Evolutionary conservation across 1,140 invertebrate genomes (phyloP).

Genomic region (Trichonephila clavipes): DNA sequence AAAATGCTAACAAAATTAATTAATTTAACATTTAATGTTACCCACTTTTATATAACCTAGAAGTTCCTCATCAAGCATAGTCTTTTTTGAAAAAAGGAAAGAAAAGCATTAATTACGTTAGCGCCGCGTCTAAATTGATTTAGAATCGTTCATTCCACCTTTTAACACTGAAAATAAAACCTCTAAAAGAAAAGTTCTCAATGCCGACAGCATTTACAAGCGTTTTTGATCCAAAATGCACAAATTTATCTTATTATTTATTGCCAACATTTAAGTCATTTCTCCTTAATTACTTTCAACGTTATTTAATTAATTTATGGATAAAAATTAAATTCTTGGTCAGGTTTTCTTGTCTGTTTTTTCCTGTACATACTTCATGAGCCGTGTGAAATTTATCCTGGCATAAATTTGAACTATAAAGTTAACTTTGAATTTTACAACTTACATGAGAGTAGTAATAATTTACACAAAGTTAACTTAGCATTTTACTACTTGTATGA

Average conservation of each 20-base stretch:
- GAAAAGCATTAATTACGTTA: slow-evolving; percentile 20
- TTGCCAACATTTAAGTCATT: neutral
- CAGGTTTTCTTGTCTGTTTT: slow-evolving; percentile 7
- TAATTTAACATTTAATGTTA: slow-evolving; percentile 37
- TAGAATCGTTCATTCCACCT: neutral
- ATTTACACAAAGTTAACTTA: too few species aligned
- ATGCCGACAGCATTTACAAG: neutral
- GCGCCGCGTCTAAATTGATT: slow-evolving; percentile 13
- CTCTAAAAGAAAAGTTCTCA: neutral
- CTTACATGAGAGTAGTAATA: too few species aligned
- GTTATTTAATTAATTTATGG: slow-evolving; percentile 37
- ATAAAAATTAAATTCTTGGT: slow-evolving; percentile 32
- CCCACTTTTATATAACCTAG: neutral
- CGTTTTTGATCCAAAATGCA: neutral
- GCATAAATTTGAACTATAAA: too few species aligned
- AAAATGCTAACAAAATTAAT: slow-evolving; percentile 38
- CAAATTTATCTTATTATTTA: slow-evolving; percentile 13
- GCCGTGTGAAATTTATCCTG: neutral
- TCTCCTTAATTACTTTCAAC: slow-evolving; percentile 28
- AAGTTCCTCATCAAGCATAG: neutral
- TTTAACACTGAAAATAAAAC: slow-evolving; percentile 8
- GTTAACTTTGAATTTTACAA: too few species aligned
- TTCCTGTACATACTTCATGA: neutral
- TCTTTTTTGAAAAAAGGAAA: neutral
- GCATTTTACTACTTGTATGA: too few species aligned